Base-by-base conservation (phyloP, 37 sponge, comb jelly and placozoan genomes). In the Amphimedon queenslandica region DNA sequence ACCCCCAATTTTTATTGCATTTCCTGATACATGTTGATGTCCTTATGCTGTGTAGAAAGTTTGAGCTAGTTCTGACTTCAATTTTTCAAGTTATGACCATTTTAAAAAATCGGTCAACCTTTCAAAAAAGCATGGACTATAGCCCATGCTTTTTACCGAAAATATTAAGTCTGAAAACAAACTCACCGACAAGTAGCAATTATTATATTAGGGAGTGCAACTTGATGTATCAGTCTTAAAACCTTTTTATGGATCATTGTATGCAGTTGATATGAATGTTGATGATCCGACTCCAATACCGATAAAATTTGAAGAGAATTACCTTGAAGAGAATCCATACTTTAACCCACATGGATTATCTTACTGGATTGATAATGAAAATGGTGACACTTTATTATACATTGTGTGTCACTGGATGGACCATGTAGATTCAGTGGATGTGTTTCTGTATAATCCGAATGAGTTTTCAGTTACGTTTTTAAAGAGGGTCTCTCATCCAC, bases 321-420 rank as follows among this genome's bases (percentile, higher is more conserved):
- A 25, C 25, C 29, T 40, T 23, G 40, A 57, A 24, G 3, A 30
- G 27, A 64, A 33, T 24, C 64, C 63, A 28, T 51, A 71, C 21
- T 80, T 80, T 33, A 43, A 3, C 2, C 80, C 80, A 2, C 80
- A 80, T 64, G 80, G 80, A 6, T 34, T 80, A 37, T 63, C 65
- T n/a, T 42, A 63, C 72, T 80, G 80, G 80, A n/a, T n/a, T n/a
- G 57, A 71, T 0, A 80, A 41, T 2, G 56, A 70, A 20, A 64
- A 80, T 34, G 80, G 80, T 35, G 34, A 33, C 1, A 64, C 64
- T 27, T 2, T 71, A 34, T 69, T 80, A 4, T 80, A 80, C 40
- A 51, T 80, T 37, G 36, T 80, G 25, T 69, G 63, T 61, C 80
- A 80, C 36, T 63, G 80, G 28, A 25, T 29, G 37, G 37, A 42